Percentiles rank a stretch among this genome's conserved stretches.
Evolutionary conservation across 2,797 vertebrate species (phyloP).

Genomic region (Iguana delicatissima): DNA sequence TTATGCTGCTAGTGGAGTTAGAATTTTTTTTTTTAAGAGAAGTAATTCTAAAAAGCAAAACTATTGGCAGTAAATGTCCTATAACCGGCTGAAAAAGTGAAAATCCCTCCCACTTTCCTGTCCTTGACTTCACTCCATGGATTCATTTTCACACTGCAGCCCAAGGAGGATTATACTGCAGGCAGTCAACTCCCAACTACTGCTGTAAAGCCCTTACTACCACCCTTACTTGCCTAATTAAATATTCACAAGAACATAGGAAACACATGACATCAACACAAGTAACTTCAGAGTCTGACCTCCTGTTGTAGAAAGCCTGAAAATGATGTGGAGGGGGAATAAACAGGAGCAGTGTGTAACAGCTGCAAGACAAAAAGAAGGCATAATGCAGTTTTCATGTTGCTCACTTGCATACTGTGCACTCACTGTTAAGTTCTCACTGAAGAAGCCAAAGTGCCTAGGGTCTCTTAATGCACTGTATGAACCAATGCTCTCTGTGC

Average conservation of each 20-base stretch:
- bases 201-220: constrained; percentile 45
- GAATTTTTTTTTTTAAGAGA: background rate
- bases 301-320: constrained; percentile 62
- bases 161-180: constrained; percentile 60
- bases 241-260: constrained; percentile 79
- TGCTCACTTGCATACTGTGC: constrained; percentile 18
- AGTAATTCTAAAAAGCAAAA: constrained; percentile 23
- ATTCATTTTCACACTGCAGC: constrained; percentile 72
- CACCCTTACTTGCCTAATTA: constrained; percentile 64
- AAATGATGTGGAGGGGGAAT: constrained; percentile 34
- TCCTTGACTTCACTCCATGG: constrained; percentile 72
- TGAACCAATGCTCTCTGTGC: background rate
- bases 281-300: constrained; percentile 70
- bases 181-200: constrained; percentile 61
- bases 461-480: constrained; percentile 42
- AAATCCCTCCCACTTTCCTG: constrained; percentile 38
- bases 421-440: constrained; percentile 40
- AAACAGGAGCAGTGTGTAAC: constrained; percentile 38
- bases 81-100: constrained; percentile 29
- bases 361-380: constrained; percentile 40
- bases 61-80: constrained; percentile 17
- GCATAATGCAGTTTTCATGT: constrained; percentile 67
- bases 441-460: constrained; percentile 16
- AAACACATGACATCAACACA: constrained; percentile 58
- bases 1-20: background rate